A percentile compares a stretch with the other conserved stretches of the same genome.
Conservation (phyloP, 2,113 vertebrate genomes). For the Gasterosteus nipponicus region DNA sequence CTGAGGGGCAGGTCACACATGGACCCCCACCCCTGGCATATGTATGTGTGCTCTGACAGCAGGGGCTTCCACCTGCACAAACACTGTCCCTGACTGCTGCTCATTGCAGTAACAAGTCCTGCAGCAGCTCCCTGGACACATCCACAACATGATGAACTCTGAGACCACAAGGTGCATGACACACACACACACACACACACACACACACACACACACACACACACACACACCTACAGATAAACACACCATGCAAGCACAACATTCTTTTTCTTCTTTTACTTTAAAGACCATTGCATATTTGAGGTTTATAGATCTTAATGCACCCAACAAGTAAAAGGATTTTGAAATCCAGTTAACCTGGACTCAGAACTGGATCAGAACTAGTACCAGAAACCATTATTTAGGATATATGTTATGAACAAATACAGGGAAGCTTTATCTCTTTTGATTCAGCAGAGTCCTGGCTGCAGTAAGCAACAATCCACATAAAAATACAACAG, state of each 20-base stretch:
- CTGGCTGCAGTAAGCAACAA: too few species aligned
- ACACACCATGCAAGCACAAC: background rate
- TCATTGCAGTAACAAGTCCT: slow-evolving; percentile 89
- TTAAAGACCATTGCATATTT: background rate
- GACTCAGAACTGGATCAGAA: too few species aligned
- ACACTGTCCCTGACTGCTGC: slow-evolving; percentile 86
- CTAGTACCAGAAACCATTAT: too few species aligned
- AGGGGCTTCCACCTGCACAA: slow-evolving; percentile 90
- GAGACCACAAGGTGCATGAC: slow-evolving; percentile 11
- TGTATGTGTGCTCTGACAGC: slow-evolving; percentile 88
- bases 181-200: background rate
- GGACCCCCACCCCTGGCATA: slow-evolving; percentile 72
- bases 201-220: slow-evolving; percentile 19
- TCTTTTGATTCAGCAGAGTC: too few species aligned
- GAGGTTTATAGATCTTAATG: slow-evolving; percentile 13
- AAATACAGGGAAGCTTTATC: too few species aligned
- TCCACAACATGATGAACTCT: slow-evolving; percentile 17
- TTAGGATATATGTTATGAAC: too few species aligned
- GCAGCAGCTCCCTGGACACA: slow-evolving; percentile 41
- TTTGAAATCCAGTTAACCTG: background rate
- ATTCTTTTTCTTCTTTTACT: background rate
- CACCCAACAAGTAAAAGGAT: background rate
- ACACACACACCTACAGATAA: slow-evolving; percentile 7
- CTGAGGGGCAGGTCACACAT: slow-evolving; percentile 56
- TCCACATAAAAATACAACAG: too few species aligned